A percentile compares a stretch with the other conserved stretches of the same genome.
These are phyloP conservation scores for Crossaster papposus DNA, from an alignment of 53 echinoderm and acorn worm genomes.

Conservation along the genomic window DNA sequence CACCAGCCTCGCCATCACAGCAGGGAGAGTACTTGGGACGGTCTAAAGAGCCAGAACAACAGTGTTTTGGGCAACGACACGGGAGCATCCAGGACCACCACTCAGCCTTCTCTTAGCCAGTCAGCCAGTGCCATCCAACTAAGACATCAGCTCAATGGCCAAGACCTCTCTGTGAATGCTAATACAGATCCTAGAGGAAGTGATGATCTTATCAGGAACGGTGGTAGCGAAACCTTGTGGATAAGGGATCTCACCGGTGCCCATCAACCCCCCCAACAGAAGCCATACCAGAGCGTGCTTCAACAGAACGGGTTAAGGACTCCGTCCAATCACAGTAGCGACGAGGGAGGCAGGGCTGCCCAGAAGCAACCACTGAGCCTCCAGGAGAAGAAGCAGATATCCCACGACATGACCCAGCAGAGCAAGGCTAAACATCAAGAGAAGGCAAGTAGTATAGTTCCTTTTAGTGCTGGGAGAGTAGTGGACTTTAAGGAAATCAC, in stretches of 20 bases:
- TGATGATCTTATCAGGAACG: constrained; percentile 16
- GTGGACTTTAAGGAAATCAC: no score
- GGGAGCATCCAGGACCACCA: background rate
- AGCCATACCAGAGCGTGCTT: constrained; percentile 50
- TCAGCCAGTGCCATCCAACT: constrained; percentile 20
- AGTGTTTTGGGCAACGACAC: background rate
- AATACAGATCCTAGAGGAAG: background rate
- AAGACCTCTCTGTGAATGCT: background rate
- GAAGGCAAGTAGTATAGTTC: constrained; percentile 66
- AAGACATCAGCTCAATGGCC: constrained; percentile 9
- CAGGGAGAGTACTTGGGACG: constrained; percentile 60
- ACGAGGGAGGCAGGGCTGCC: constrained; percentile 31
- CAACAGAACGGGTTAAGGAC: constrained; percentile 51
- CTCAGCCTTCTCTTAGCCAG: constrained; percentile 37
- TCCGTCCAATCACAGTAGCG: constrained; percentile 41
- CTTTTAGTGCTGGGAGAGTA: background rate
- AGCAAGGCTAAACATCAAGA: constrained; percentile 96
- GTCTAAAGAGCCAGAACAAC: constrained; percentile 57
- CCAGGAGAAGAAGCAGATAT: constrained; percentile 94
- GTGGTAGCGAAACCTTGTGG: background rate
- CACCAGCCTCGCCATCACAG: constrained; percentile 49
- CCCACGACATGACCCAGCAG: constrained; percentile 92
- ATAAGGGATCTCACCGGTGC: background rate
- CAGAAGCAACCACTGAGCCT: constrained; percentile 75
- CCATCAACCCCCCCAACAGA: constrained; percentile 50